Evolutionary conservation across 2,888 invertebrate species (phyloP).

Genomic region (Zeuzera pyrina): DNA sequence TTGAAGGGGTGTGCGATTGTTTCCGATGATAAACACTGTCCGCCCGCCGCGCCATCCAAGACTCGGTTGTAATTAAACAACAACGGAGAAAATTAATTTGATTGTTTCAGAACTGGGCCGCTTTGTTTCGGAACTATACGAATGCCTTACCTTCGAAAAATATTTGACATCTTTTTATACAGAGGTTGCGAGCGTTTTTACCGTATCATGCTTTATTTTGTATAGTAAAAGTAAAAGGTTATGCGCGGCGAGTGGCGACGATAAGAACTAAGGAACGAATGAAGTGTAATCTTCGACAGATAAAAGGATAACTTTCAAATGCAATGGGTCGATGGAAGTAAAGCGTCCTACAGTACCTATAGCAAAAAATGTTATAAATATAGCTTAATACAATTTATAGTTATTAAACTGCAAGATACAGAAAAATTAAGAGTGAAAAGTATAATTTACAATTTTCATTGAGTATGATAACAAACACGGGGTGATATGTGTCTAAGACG

Average conservation of each 20-base stretch:
- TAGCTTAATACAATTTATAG: no score
- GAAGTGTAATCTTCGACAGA: constrained; percentile 39
- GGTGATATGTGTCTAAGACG: no score
- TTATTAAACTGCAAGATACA: no score
- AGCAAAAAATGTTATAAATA: no score
- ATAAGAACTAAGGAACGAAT: constrained; percentile 47
- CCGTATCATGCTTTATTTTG: constrained; percentile 34
- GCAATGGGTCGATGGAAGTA: constrained; percentile 37
- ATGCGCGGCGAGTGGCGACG: constrained; percentile 32
- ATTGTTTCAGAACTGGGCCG: constrained; percentile 66
- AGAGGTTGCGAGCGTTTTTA: constrained; percentile 29
- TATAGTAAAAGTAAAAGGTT: constrained; percentile 21
- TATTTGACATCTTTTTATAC: constrained; percentile 40
- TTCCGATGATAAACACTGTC: constrained; percentile 70
- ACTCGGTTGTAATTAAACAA: constrained; percentile 70
- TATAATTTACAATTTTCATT: no score
- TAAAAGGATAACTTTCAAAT: constrained; percentile 49
- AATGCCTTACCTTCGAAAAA: constrained; percentile 58
- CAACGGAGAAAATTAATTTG: constrained; percentile 71
- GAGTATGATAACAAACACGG: no score
- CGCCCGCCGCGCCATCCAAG: constrained; percentile 63
- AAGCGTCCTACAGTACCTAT: no score
- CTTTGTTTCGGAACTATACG: constrained; percentile 52
- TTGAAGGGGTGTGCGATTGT: constrained; percentile 48
- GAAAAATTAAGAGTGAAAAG: no score